Conservation (phyloP, 2,797 vertebrate species). For the Gobionotothen gibberifrons region DNA sequence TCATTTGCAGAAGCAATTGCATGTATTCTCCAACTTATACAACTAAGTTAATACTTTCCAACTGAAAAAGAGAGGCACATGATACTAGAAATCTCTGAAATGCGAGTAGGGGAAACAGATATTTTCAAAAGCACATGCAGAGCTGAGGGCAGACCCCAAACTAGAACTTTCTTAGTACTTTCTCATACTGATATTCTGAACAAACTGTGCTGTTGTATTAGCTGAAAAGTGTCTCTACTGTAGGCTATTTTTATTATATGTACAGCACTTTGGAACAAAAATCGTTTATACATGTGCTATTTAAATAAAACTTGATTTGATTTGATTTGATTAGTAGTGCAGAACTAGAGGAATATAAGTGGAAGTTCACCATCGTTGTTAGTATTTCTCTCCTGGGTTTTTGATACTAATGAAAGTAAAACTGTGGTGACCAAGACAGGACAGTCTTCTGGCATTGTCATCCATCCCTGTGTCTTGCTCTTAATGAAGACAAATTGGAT, state of each 20-base stretch:
- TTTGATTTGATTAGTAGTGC: no score
- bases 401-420: background rate
- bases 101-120: background rate
- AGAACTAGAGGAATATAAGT: background rate
- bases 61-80: background rate
- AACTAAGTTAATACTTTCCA: background rate
- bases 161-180: background rate
- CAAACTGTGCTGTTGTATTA: no score
- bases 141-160: background rate
- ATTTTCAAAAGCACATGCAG: background rate
- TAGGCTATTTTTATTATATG: no score
- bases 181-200: no score
- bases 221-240: no score
- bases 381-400: background rate
- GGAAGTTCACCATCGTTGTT: background rate
- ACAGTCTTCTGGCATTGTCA: background rate
- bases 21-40: background rate
- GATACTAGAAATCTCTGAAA: slow-evolving; percentile 7
- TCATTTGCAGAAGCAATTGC: slow-evolving; percentile 1
- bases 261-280: no score
- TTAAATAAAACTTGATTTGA: no score
- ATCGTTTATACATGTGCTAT: no score
- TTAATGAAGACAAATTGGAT: background rate
- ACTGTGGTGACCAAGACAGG: background rate
- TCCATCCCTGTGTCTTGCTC: background rate